phyloP scores from a whole-genome alignment of 2,888 invertebrate genomes.

The Monochamus alternatus region DNA sequence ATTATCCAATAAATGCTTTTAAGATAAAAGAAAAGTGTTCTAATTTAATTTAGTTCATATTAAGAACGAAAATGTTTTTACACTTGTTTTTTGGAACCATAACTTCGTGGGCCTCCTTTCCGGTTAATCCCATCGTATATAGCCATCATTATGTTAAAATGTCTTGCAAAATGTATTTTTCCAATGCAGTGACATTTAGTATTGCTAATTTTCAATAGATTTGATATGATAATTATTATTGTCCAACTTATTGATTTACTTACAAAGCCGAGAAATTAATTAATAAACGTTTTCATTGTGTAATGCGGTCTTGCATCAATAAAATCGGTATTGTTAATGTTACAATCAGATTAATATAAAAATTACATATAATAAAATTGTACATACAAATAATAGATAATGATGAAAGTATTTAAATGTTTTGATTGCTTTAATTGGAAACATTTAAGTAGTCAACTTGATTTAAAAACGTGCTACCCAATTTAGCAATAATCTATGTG shows the following conservation, averaged over 20 bases:
- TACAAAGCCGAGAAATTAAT: conserved; percentile 8
- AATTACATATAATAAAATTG: not conserved
- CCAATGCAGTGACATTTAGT: conserved; percentile 16
- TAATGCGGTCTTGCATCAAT: conserved; percentile 19
- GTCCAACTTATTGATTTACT: conserved; percentile 31
- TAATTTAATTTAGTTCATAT: too few relatives aligned
- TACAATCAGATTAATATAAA: conserved; percentile 11
- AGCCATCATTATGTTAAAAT: not conserved
- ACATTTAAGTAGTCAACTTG: too few relatives aligned
- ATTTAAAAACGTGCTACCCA: too few relatives aligned
- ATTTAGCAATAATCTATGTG: too few relatives aligned
- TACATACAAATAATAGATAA: not conserved
- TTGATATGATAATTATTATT: conserved; percentile 25
- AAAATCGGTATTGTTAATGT: conserved; percentile 23
- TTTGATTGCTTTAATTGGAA: too few relatives aligned
- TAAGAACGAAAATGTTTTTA: too few relatives aligned
- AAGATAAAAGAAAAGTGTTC: too few relatives aligned
- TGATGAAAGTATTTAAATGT: not conserved
- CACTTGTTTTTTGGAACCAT: too few relatives aligned
- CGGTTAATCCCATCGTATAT: too few relatives aligned
- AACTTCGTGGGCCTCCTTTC: too few relatives aligned
- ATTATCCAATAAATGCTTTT: too few relatives aligned
- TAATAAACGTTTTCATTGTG: conserved; percentile 19
- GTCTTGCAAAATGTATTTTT: conserved; percentile 15
- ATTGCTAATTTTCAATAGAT: conserved; percentile 33